Percentiles rank a stretch among this genome's conserved stretches.
These are phyloP conservation scores for Theocolax elegans DNA, from an alignment of 1,140 invertebrate genomes.

Conservation along the genomic window DNA sequence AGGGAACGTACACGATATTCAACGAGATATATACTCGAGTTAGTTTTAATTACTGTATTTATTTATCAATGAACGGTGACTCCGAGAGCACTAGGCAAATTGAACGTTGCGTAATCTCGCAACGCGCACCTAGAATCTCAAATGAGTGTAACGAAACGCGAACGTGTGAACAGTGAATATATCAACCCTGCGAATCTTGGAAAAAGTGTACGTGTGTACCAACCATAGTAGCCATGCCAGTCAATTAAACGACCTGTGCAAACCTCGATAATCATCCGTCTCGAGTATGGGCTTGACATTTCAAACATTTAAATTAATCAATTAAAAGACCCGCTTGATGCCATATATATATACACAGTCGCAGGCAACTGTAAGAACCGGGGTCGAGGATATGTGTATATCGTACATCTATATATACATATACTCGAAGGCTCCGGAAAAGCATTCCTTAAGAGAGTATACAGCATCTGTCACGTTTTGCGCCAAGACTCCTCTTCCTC, in stretches of 20 bases:
- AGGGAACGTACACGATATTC: too few species aligned
- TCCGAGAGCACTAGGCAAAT: too few species aligned
- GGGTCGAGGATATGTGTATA: not conserved
- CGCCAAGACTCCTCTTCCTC: slow-evolving; percentile 13
- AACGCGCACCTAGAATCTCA: too few species aligned
- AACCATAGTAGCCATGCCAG: too few species aligned
- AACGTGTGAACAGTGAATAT: too few species aligned
- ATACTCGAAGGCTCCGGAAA: slow-evolving; percentile 47
- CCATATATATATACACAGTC: not conserved
- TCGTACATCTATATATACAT: not conserved
- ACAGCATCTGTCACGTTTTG: slow-evolving; percentile 46
- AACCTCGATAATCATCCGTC: slow-evolving; percentile 14
- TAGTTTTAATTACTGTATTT: too few species aligned
- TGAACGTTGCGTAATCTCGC: too few species aligned
- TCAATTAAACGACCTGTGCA: slow-evolving; percentile 9
- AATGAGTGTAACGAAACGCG: too few species aligned
- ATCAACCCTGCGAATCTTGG: too few species aligned
- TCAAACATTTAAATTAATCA: slow-evolving; percentile 38
- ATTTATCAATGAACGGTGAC: too few species aligned
- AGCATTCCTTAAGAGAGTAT: slow-evolving; percentile 48
- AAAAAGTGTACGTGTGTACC: too few species aligned
- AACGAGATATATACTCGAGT: too few species aligned
- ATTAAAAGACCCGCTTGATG: slow-evolving; percentile 19
- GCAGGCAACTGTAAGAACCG: not conserved
- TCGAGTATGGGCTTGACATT: not conserved